Base-by-base conservation (phyloP, 1,140 invertebrate genomes). In the Charaxes varanes region DNA sequence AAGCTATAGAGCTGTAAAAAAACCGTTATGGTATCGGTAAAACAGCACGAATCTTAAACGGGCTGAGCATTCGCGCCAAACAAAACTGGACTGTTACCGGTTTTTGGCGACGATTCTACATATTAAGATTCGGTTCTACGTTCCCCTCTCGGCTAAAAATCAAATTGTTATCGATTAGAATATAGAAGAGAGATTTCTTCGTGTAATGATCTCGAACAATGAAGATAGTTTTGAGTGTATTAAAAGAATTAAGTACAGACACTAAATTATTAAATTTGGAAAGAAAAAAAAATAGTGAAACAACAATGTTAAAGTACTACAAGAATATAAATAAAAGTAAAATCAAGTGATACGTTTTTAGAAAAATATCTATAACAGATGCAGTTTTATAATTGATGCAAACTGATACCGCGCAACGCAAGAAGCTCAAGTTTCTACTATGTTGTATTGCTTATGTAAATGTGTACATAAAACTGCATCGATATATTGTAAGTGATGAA, bases 121-220 rank as follows among this genome's bases (percentile, higher is more conserved):
- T 67, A 73, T 63, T 81, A 84, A 65, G 50, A 68, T 62, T 70
- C 50, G 42, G 59, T 60, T 68, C 68, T 84, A 84, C 49, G 78
- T 69, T 79, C 76, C 81, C 81, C 84, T 83, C 71, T 66, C 80
- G 54, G 77, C 83, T 84, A 84, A 80, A 77, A 84, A 80, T 69
- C 47, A 84, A 84, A 82, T 67, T 71, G 32, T 35, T 41, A 41
- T 36, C 31, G 31, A 18, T 42, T 42, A 42, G 27, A 34, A 27
- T 16, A 41, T n/a, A 30, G 14, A 10, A 45, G 11, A 27, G 14
- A 15, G 7, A 27, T 6, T 18, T n/a, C 3, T 14, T 11, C 6
- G 13, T 14, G 2, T 32, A 13, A 48, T 21, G 7, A 13, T 3
- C 8, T 6, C 12, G 10, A 18, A 27, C 11, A 32, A 31, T 1